Conservation (phyloP, 2,113 vertebrate species). For the Psilopsiagon aurifrons region DNA sequence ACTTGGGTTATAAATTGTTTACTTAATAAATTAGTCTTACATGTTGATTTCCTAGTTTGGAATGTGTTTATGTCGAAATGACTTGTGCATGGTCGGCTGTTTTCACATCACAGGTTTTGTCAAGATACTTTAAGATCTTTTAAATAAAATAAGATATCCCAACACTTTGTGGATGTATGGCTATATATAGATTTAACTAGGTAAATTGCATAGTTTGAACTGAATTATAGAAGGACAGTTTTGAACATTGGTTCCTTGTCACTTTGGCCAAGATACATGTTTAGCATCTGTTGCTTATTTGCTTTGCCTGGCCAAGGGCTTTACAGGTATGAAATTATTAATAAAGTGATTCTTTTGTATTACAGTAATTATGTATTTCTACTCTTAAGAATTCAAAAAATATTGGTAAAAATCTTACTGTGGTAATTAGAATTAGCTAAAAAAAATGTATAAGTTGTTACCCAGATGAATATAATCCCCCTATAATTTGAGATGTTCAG, state of each 20-base stretch:
- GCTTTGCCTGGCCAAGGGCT: neutral
- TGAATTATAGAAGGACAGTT: slow-evolving; percentile 11
- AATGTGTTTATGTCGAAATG: slow-evolving; percentile 6
- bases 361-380: neutral
- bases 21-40: slow-evolving; percentile 1
- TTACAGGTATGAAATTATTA: neutral
- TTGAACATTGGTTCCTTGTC: slow-evolving; percentile 2
- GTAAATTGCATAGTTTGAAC: neutral
- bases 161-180: neutral
- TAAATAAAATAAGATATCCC: slow-evolving; percentile 2
- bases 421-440: neutral
- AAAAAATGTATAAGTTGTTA: neutral
- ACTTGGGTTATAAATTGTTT: neutral
- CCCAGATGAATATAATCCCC: neutral
- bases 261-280: slow-evolving; percentile 1
- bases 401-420: neutral
- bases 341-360: neutral
- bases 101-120: slow-evolving; percentile 39
- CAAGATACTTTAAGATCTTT: neutral
- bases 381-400: neutral
- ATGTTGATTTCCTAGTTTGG: neutral
- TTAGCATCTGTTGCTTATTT: slow-evolving; percentile 43
- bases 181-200: neutral
- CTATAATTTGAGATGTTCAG: neutral
- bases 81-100: neutral